Base-by-base conservation (phyloP, 2,888 invertebrate genomes). In the Drosophila prolongata region DNA sequence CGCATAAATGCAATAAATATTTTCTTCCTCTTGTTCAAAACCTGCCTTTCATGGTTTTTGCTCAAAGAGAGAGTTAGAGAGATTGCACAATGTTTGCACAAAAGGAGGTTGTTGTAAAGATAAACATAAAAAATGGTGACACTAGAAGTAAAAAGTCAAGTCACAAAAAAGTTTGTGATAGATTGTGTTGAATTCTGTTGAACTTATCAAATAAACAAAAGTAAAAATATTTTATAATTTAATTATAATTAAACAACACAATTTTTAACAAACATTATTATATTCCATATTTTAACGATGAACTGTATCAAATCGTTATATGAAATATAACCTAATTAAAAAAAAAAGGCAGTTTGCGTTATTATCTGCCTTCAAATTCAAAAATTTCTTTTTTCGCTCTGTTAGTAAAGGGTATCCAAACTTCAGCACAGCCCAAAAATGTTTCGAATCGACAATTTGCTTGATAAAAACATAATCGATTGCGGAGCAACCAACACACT, bases 1-100 rank as follows among this genome's bases (percentile, higher is more conserved):
- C 66, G 64, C 74, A 83, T 76, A 83, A 81, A 78, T 83, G 80
- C 70, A 77, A 83, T 81, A 85, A 76, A 82, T 46, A 76, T 80
- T 80, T 67, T 68, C 62, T 69, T 76, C 68, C 19, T 40, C 44
- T 38, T 53, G 2, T 13, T 34, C 38, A 11, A 11, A 43, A 8
- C 30, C 30, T 30, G 5, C 40, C 19, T 35, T 50, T 35, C 14
- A 13, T 37, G n/a, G 30, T 55, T 54, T 27, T 58, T 19, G 16
- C 11, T 14, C 38, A 40, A 19, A 60, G 13, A 14, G 24, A 30
- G 35, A 50, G 19, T 30, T 8, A 30, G 30, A 59, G 56, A 55
- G 73, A 74, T 66, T 70, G 62, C 69, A 57, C 71, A 78, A 76
- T 56, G 62, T 73, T 66, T 69, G 66, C 64, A 61, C 52, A 67